phyloP scores from a whole-genome alignment of 1,140 invertebrate species.

The Thaumetopoea pityocampa region DNA sequence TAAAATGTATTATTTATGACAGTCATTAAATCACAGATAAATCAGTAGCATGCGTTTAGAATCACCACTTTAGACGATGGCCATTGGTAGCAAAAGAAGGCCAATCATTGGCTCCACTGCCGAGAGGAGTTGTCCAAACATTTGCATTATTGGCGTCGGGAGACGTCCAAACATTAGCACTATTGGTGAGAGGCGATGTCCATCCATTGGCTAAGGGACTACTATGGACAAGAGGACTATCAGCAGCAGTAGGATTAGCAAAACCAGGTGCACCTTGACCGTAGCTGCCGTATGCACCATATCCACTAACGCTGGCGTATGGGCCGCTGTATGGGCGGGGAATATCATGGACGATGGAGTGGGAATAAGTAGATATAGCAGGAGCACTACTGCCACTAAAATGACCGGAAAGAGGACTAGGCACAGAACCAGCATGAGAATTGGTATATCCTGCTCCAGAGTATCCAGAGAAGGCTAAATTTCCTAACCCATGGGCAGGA shows the following conservation, averaged over 20 bases:
- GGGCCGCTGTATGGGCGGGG: conserved; percentile 24
- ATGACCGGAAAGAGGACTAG: conserved; percentile 8
- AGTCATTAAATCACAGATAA: too few species aligned
- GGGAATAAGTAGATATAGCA: conserved; percentile 20
- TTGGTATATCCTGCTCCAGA: too few species aligned
- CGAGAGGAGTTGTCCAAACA: neutral
- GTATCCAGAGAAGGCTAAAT: conserved; percentile 1
- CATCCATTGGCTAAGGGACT: conserved; percentile 13
- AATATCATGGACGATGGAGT: conserved; percentile 32
- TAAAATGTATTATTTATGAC: too few species aligned
- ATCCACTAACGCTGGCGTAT: conserved; percentile 20
- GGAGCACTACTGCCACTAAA: conserved; percentile 11
- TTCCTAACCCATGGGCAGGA: too few species aligned
- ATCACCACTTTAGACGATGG: too few species aligned
- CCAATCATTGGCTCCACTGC: neutral
- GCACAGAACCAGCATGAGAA: too few species aligned
- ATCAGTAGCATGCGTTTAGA: too few species aligned
- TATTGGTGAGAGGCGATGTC: too few species aligned
- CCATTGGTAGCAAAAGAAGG: conserved; percentile 1
- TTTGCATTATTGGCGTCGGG: too few species aligned
- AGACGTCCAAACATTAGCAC: too few species aligned
- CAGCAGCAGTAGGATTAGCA: too few species aligned
- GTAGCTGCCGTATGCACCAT: conserved; percentile 23
- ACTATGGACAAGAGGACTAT: conserved; percentile 14
- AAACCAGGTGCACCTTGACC: conserved; percentile 11